phyloP scores from a whole-genome alignment of 2,113 vertebrate genomes.

The Azemiops feae region DNA sequence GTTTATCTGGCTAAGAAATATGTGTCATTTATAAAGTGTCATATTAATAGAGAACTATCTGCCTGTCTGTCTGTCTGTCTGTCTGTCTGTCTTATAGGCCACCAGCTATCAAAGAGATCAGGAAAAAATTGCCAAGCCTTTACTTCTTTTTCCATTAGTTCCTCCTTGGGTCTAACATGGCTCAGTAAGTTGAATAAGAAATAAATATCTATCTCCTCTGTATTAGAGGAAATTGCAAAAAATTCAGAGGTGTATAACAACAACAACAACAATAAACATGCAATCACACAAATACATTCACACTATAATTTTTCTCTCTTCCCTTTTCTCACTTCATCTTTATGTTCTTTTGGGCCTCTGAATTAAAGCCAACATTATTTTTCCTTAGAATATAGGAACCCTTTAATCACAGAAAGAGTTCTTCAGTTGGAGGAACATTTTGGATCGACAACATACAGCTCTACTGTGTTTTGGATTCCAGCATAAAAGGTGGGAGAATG shows the following conservation, averaged over 20 bases:
- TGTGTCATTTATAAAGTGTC: slow-evolving; percentile 34
- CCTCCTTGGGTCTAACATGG: neutral
- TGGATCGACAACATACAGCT: neutral
- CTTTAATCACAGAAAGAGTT: neutral
- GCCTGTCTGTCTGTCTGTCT: slow-evolving; percentile 42
- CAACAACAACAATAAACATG: too few species aligned
- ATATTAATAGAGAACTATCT: slow-evolving; percentile 43
- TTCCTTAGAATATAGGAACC: neutral
- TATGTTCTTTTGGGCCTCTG: neutral
- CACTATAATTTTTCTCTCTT: neutral
- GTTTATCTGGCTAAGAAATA: slow-evolving; percentile 53
- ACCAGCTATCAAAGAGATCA: slow-evolving; percentile 47
- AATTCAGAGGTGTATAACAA: neutral
- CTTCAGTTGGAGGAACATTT: neutral
- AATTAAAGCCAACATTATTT: neutral
- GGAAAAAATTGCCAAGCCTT: slow-evolving; percentile 34
- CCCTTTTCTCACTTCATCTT: too few species aligned
- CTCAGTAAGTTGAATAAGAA: neutral
- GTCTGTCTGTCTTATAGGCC: slow-evolving; percentile 57
- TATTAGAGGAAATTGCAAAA: neutral
- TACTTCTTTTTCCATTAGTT: slow-evolving; percentile 22
- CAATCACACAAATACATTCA: neutral
- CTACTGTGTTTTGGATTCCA: neutral
- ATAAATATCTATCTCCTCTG: neutral
- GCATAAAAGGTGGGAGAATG: neutral